Evolutionary conservation across 2,888 invertebrate genomes (phyloP).

Genomic region (Lasioglossum lativentre): DNA sequence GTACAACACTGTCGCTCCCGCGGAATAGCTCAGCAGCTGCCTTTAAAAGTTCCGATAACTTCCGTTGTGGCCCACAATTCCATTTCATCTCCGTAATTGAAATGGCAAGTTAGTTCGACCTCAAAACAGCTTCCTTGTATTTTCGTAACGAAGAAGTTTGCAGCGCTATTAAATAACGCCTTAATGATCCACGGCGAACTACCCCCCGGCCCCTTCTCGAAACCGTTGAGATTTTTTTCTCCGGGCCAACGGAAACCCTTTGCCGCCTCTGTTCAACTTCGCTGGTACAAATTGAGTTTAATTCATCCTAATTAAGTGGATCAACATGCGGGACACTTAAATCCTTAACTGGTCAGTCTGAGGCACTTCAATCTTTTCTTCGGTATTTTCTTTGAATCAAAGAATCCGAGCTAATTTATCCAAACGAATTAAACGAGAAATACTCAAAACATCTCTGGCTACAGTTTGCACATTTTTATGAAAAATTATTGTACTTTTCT

Average conservation of each 20-base stretch:
- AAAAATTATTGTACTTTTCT: too few relatives aligned
- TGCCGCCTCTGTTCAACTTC: not conserved
- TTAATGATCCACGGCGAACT: constrained; percentile 33
- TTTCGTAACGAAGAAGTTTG: constrained; percentile 49
- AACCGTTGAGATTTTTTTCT: constrained; percentile 9
- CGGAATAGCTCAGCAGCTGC: constrained; percentile 18
- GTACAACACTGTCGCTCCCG: not conserved
- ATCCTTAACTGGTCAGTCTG: not conserved
- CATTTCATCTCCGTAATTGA: constrained; percentile 57
- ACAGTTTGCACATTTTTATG: too few relatives aligned
- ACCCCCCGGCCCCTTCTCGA: too few relatives aligned
- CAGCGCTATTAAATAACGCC: constrained; percentile 44
- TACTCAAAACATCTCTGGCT: too few relatives aligned
- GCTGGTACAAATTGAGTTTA: constrained; percentile 1
- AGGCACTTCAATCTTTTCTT: not conserved
- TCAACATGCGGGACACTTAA: not conserved
- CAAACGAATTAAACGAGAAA: too few relatives aligned
- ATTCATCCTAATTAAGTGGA: not conserved
- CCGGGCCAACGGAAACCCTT: not conserved
- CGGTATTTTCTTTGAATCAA: not conserved
- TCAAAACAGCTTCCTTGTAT: constrained; percentile 48
- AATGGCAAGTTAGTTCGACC: constrained; percentile 55
- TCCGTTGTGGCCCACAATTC: constrained; percentile 38
- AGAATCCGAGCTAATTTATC: not conserved
- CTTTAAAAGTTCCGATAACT: constrained; percentile 60